phyloP scores from a whole-genome alignment of 2,113 vertebrate genomes.

The Nannospalax galili region DNA sequence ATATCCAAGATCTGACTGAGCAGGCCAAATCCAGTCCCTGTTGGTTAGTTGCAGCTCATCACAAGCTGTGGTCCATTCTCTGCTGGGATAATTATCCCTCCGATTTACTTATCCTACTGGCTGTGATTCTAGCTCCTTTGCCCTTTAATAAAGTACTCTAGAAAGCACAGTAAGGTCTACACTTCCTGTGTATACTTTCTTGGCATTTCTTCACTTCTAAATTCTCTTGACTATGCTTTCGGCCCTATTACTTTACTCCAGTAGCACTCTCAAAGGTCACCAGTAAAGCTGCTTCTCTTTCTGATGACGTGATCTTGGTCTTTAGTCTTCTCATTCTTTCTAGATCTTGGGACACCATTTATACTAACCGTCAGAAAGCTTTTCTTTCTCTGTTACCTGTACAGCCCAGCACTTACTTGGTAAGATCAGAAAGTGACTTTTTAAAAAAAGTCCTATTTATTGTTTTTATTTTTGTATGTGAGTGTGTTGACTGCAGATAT shows the following conservation, averaged over 20 bases:
- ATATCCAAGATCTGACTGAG: background rate
- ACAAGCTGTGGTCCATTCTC: background rate
- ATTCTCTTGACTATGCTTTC: background rate
- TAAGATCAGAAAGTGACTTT: background rate
- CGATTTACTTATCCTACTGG: background rate
- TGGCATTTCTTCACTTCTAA: background rate
- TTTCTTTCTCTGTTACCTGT: background rate
- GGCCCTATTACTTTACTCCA: background rate
- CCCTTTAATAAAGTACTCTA: background rate
- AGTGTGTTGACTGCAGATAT: too few species aligned
- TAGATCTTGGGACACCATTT: background rate
- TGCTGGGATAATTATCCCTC: background rate
- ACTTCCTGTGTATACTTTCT: background rate
- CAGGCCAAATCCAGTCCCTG: background rate
- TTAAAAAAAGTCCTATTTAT: too few species aligned
- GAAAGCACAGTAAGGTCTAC: background rate
- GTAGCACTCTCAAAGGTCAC: background rate
- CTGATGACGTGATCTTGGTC: background rate
- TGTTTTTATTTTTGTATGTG: too few species aligned
- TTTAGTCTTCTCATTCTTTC: background rate
- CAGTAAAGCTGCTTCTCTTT: background rate
- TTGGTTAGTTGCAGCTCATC: background rate
- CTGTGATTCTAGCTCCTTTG: background rate
- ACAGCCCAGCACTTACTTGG: background rate
- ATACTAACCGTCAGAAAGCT: background rate